Evolutionary conservation across 2,797 vertebrate species (phyloP).

Genomic region (Enteromius anoplus): DNA sequence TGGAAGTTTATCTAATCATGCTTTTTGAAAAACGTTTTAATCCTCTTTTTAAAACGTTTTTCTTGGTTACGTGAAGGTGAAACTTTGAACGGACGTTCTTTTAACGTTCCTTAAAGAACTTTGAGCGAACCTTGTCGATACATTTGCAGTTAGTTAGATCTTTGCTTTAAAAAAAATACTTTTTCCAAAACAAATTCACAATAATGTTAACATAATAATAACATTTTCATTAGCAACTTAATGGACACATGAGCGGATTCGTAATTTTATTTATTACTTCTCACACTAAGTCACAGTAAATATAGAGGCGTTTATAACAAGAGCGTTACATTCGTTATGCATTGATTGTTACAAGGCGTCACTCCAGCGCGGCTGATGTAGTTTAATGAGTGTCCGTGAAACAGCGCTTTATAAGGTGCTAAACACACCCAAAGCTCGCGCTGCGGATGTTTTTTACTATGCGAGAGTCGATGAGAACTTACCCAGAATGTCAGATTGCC

Average conservation of each 20-base stretch:
- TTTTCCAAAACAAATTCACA: not conserved
- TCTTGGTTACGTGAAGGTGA: not conserved
- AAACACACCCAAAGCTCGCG: not conserved
- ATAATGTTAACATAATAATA: too few relatives aligned
- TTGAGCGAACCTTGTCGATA: not conserved
- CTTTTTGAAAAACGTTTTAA: not conserved
- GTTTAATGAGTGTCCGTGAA: not conserved
- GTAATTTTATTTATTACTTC: not conserved
- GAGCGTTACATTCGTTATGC: not conserved
- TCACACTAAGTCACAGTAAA: not conserved
- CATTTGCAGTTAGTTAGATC: not conserved
- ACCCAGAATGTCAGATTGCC: slow-evolving; percentile 79
- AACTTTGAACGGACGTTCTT: not conserved
- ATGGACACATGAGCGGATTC: not conserved
- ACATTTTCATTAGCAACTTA: too few relatives aligned
- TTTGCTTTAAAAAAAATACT: not conserved
- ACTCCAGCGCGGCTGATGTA: not conserved
- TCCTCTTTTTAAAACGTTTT: not conserved
- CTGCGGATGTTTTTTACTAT: not conserved
- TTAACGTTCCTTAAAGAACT: not conserved
- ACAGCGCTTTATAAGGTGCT: not conserved
- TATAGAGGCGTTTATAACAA: not conserved
- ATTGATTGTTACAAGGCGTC: not conserved
- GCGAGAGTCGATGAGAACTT: slow-evolving; percentile 48
- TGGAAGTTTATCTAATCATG: not conserved